Base-by-base conservation (phyloP, 2,888 invertebrate species). In the Oscheius onirici region DNA sequence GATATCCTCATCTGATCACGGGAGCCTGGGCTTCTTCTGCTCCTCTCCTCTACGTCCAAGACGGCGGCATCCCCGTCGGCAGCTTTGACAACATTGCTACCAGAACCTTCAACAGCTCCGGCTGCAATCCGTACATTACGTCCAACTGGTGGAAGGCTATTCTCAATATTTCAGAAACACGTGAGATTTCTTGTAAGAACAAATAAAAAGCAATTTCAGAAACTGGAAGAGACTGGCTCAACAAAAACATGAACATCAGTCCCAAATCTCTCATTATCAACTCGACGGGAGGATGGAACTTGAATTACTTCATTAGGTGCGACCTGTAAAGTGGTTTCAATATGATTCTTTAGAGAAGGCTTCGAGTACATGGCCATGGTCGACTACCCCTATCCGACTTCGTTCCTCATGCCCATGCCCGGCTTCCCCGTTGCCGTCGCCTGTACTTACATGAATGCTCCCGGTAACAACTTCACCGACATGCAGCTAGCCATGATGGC, bases 11-110 rank as follows among this genome's bases (percentile, higher is more conserved):
- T 86, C 87, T 94, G 41, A 92, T 95, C 10, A 89, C 91, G 34
- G 97, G 92, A 92, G 92, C 97, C 0, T 92, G 97, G 74, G 95
- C 97, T 3, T 92, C 95, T 0, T 97, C 96, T 1, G 97, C 97
- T 0, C 97, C 97, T 0, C 91, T 97, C 75, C 92, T 93, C 88
- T 94, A 94, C 90, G 97, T 94, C 88, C 90, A 91, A 1, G 93
- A 73, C 28, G 76, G 78, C 2, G 79, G 78, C 20, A 74, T 82
- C 11, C 75, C 74, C 20, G 70, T 71, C 5, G 84, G 81, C 51
- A 76, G 65, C 8, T 85, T 83, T 60, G 78, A 79, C 51, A 70
- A 72, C 34, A 93, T 95, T 70, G 92, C 93, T 0, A 93, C 94
- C 0, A 91, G 79, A 52, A 77, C 79, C 17, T 79, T 74, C 57